Percentiles rank a stretch among this genome's conserved stretches.
phyloP scores from a whole-genome alignment of 37 sponge, comb jelly and placozoan species.

The Ianthella basta region DNA sequence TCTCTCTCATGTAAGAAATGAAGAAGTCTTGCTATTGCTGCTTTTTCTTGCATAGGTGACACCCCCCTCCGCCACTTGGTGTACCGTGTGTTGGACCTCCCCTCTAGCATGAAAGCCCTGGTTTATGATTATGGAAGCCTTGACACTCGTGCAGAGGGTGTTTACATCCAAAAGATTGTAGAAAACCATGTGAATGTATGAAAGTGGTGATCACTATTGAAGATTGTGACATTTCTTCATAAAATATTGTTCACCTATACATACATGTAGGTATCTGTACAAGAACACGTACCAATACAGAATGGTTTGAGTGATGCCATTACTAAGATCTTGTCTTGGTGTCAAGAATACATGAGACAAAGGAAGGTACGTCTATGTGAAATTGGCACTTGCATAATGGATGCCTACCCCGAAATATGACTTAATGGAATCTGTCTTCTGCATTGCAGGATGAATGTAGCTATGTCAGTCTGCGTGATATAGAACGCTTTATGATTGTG shows the following conservation, averaged over 20 bases:
- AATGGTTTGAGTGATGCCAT: slow-evolving; percentile 10
- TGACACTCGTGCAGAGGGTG: slow-evolving; percentile 58
- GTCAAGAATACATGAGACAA: slow-evolving; percentile 85
- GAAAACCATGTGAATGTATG: slow-evolving; percentile 59
- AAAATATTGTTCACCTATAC: no score
- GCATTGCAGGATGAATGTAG: slow-evolving; percentile 77
- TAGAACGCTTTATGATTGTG: slow-evolving; percentile 84
- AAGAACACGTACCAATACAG: no score
- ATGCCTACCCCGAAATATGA: not conserved
- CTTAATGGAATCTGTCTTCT: not conserved
- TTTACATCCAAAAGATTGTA: slow-evolving; percentile 80
- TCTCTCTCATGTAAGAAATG: no score
- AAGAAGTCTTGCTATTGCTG: no score
- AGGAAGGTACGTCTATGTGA: slow-evolving; percentile 49
- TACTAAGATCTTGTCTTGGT: slow-evolving; percentile 56
- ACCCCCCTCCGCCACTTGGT: slow-evolving; percentile 92
- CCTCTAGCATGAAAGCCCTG: slow-evolving; percentile 87
- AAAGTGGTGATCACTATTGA: no score
- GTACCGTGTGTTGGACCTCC: slow-evolving; percentile 91
- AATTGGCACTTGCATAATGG: not conserved
- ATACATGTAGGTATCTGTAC: no score
- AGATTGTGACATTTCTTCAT: no score
- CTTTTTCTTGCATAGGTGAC: no score
- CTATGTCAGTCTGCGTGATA: slow-evolving; percentile 85
- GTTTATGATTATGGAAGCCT: slow-evolving; percentile 97